Evolutionary conservation across 2,797 vertebrate genomes (phyloP).

Genomic region (Danionella dracula): DNA sequence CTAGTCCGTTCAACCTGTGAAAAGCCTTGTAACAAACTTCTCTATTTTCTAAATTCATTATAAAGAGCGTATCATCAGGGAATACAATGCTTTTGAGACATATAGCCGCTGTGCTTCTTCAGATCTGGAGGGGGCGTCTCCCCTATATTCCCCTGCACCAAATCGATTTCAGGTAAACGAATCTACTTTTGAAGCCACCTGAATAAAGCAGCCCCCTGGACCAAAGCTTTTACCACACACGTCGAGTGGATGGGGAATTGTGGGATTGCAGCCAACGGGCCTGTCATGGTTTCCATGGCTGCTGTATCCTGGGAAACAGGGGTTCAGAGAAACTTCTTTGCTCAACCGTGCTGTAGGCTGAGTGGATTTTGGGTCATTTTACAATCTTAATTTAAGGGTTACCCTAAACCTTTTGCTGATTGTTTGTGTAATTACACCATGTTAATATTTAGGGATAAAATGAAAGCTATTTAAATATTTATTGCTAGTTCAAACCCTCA

Average conservation of each 20-base stretch:
- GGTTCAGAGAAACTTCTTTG: neutral
- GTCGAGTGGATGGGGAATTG: conserved; percentile 11
- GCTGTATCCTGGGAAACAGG: neutral
- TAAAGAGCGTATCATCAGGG: neutral
- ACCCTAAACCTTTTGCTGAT: no score
- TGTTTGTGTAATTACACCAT: no score
- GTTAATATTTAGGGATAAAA: no score
- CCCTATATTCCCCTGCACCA: neutral
- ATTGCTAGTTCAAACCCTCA: no score
- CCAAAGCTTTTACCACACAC: neutral
- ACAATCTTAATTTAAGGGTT: no score
- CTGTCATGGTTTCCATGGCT: conserved; percentile 11
- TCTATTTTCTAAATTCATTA: neutral
- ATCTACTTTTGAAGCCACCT: conserved; percentile 8
- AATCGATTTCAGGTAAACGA: conserved; percentile 19
- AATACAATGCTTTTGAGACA: neutral
- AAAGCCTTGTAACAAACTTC: neutral
- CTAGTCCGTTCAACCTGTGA: neutral
- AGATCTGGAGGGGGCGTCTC: neutral
- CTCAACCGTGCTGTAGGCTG: neutral
- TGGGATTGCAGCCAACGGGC: conserved; percentile 15
- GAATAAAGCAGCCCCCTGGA: neutral
- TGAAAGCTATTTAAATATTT: no score
- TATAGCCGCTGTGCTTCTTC: neutral
- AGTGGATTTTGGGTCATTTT: neutral